Base-by-base conservation (phyloP, 2,113 vertebrate genomes). In the Cyphomyrus discorhynchus region DNA sequence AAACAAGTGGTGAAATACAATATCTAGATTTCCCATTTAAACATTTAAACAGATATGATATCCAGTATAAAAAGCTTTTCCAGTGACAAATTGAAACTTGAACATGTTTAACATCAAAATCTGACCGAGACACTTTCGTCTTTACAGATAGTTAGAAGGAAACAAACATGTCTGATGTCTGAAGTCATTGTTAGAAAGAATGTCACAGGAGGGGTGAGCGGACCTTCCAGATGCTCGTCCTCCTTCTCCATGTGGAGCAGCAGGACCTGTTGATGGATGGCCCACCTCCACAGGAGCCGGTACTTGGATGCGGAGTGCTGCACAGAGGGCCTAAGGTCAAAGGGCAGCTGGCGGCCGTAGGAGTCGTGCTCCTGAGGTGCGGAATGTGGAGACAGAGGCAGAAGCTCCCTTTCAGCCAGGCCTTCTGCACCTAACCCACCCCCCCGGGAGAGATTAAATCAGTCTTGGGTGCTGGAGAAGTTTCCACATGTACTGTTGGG, bases 161-260 rank as follows among this genome's bases (percentile, higher is more conserved):
- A 39, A 77, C 5, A 74, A 35, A 15, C 31, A 17, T 70, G 62
- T 6, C 27, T 77, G 52, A 17, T 52, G 50, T 35, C 10, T 74
- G 31, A 74, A 13, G 11, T 35, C 31, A 39, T 39, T 39, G 31
- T 39, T 8, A 86, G n/a, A 0, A 10, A 62, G 58, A 5, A 31
- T 19, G 15, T 42, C 13, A n/a, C 13, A 24, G 50, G 74, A 7
- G 52, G 24, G 6, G 49, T n/a, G 49, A 39, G 24, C 45, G 3
- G 80, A 84, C 98, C 98, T 96, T 99, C 98, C 92, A 99, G 95
- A 87, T 97, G 97, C 94, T 98, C 97, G 94, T 99, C 99, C 95
- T 99, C 98, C 92, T 98, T 99, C 91, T 99, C 98, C 98, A 99
- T 99, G 77, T 98, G 97, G 91, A 99, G 96, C 87, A 99, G 95